These are phyloP conservation scores for Ostrea denselamellosa DNA, from an alignment of 1,140 invertebrate species.

Conservation along the genomic window DNA sequence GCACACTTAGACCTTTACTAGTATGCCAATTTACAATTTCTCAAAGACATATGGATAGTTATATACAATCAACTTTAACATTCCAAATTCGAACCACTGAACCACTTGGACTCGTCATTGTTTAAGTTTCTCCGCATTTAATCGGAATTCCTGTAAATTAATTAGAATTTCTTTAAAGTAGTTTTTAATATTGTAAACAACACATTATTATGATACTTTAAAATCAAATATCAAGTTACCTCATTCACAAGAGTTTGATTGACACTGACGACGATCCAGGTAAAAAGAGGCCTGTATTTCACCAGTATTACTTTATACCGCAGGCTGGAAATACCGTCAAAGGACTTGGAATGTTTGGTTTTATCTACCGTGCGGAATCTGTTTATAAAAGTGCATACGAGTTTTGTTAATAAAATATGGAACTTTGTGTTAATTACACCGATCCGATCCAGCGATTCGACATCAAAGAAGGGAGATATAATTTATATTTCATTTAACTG, in stretches of 20 bases:
- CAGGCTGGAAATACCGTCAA: background rate
- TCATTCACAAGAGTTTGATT: background rate
- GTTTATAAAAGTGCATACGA: background rate
- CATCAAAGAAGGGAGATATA: no score
- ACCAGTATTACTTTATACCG: background rate
- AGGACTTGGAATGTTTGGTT: background rate
- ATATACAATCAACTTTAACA: no score
- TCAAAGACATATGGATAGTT: no score
- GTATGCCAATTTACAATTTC: no score
- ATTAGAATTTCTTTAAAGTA: background rate
- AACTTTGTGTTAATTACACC: no score
- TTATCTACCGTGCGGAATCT: background rate
- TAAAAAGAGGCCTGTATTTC: background rate
- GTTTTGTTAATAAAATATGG: no score
- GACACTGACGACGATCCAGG: background rate
- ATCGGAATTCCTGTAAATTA: background rate
- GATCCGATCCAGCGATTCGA: no score
- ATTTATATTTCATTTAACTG: no score
- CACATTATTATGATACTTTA: background rate
- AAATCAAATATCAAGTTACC: background rate
- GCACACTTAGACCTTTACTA: no score
- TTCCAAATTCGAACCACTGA: no score
- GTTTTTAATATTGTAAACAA: background rate
- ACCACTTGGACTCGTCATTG: no score
- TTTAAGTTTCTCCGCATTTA: background rate